phyloP scores from a whole-genome alignment of 2,797 vertebrate genomes.

The Distichodus sexfasciatus region DNA sequence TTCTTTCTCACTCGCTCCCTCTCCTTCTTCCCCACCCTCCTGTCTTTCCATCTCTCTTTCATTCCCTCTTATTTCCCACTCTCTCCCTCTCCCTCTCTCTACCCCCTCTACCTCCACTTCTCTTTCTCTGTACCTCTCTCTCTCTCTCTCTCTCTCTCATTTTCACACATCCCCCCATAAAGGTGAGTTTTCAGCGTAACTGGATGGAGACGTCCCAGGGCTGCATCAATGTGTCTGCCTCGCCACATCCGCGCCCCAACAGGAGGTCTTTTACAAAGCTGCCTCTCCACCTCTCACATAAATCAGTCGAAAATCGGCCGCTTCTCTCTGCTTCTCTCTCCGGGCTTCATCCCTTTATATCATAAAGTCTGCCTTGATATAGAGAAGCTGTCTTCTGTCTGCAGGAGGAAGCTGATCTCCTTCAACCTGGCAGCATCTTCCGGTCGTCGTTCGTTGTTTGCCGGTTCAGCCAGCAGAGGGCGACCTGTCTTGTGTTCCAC shows the following conservation, averaged over 20 bases:
- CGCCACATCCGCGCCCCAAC: background rate
- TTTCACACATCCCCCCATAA: background rate
- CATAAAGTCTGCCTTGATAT: slow-evolving; percentile 43
- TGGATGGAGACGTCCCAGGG: background rate
- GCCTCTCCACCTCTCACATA: slow-evolving; percentile 29
- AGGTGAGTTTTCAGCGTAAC: slow-evolving; percentile 3
- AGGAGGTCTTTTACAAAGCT: background rate
- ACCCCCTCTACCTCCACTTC: too few species aligned
- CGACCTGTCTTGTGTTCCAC: too few species aligned
- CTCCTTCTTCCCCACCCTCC: too few species aligned
- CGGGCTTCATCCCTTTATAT: slow-evolving; percentile 24
- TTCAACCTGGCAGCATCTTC: slow-evolving; percentile 16
- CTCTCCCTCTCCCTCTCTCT: too few species aligned
- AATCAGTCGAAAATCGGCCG: slow-evolving; percentile 35
- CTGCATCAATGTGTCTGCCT: background rate
- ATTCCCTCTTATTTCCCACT: too few species aligned
- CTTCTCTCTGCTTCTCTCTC: slow-evolving; percentile 20
- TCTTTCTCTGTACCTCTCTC: too few species aligned
- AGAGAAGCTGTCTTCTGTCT: slow-evolving; percentile 25
- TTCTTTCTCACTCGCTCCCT: too few species aligned
- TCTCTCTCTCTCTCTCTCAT: too few species aligned
- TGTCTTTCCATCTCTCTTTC: too few species aligned
- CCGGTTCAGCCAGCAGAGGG: too few species aligned
- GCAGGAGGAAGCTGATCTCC: slow-evolving; percentile 24
- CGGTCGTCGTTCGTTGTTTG: too few species aligned